Conservation (phyloP, 1,140 invertebrate species). For the Drosophila serrata region DNA sequence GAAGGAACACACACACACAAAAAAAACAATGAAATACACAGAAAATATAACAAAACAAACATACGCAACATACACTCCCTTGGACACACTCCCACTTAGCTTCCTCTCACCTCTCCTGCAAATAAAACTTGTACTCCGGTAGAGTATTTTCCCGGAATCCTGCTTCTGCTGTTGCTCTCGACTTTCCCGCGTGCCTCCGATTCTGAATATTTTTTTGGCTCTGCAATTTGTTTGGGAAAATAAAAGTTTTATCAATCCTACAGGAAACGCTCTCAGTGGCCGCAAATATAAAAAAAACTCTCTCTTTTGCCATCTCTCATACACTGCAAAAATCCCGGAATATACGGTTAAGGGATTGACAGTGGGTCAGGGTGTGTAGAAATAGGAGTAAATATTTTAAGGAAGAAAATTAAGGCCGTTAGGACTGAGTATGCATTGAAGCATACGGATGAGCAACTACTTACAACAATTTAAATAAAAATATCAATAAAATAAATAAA, state of each 20-base stretch:
- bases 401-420: too few species aligned
- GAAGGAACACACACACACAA: too few species aligned
- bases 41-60: constrained; percentile 76
- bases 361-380: constrained; percentile 1
- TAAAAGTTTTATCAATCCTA: constrained; percentile 65
- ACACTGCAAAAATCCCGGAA: constrained; percentile 49
- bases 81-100: constrained; percentile 56
- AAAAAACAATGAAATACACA: constrained; percentile 27
- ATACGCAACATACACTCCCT: constrained; percentile 45
- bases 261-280: constrained; percentile 35
- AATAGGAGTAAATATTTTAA: neutral
- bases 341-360: neutral
- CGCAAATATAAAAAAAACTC: constrained; percentile 28
- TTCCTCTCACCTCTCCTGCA: constrained; percentile 5
- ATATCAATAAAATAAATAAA: too few species aligned
- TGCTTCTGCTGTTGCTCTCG: constrained; percentile 12
- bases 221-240: constrained; percentile 66
- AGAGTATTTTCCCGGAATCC: constrained; percentile 1
- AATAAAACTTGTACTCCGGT: constrained; percentile 16
- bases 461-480: too few species aligned
- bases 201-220: constrained; percentile 18
- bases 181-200: constrained; percentile 44
- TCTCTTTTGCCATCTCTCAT: constrained; percentile 31
- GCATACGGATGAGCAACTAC: too few species aligned
- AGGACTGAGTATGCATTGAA: too few species aligned